These are phyloP conservation scores for Hemiprocne comata DNA, from an alignment of 2,113 vertebrate genomes.

Conservation along the genomic window DNA sequence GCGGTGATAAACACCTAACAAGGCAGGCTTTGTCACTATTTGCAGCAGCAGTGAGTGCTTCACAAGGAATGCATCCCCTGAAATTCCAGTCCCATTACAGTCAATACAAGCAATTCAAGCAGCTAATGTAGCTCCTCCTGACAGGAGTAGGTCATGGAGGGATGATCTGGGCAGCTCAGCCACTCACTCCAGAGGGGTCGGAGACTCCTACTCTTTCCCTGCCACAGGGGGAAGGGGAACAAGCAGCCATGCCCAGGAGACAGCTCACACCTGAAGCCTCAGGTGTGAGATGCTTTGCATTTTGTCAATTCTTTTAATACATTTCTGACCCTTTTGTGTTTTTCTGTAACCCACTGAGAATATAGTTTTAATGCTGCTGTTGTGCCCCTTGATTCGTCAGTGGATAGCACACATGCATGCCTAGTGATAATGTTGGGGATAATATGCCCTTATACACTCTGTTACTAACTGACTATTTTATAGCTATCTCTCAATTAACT, in stretches of 20 bases:
- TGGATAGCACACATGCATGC: not conserved
- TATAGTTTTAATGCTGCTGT: not conserved
- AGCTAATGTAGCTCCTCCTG: not conserved
- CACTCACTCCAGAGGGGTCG: not conserved
- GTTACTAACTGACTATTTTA: not conserved
- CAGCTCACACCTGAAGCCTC: not conserved
- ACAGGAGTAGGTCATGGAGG: not conserved
- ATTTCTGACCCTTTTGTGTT: not conserved
- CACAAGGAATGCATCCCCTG: not conserved
- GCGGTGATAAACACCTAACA: not conserved
- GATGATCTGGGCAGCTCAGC: not conserved
- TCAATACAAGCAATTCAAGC: not conserved
- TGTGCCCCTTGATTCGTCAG: not conserved
- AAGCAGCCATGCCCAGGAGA: not conserved
- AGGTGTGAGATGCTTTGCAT: not conserved
- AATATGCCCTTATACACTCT: not conserved
- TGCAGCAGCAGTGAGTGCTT: not conserved
- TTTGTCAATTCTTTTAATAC: not conserved
- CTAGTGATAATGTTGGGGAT: not conserved
- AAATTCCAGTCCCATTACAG: not conserved
- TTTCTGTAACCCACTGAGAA: not conserved
- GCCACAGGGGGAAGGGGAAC: not conserved
- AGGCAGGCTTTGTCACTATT: not conserved
- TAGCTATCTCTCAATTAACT: not conserved
- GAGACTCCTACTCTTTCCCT: not conserved